Base-by-base conservation (phyloP, 2,113 vertebrate genomes). In the Fulmarus glacialis region DNA sequence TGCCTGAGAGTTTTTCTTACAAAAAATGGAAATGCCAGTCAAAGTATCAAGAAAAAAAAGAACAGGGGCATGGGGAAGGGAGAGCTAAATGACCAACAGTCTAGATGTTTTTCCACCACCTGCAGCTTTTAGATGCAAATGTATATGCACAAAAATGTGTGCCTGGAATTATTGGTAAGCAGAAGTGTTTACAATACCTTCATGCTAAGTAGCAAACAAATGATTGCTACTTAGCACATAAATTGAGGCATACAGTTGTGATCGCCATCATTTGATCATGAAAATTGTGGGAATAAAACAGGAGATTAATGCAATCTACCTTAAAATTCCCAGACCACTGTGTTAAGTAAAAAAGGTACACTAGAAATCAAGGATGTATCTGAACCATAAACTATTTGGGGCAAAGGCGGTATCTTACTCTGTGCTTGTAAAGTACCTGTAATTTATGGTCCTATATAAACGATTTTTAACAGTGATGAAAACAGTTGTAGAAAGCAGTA, bases 391-490 rank as follows among this genome's bases (percentile, higher is more conserved):
- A 93, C 20, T 36, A 48, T 43, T 13, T 52, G 56, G 84, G 64
- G 38, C 56, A 93, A 84, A 91, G 64, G 48, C 4, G 2, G 17
- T 40, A 56, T 70, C 64, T 82, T 70, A 63, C 14, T 58, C 55
- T 1, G 4, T 38, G 72, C 73, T 66, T 63, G 47, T 58, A 86
- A 92, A 88, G 45, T 19, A 30, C 48, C 71, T 88, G 48, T 45
- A 89, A 87, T 94, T 89, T 94, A 95, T 60, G 20, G 60, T 29
- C 40, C 64, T 60, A 64, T 84, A 94, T 30, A 94, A 93, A 85
- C 64, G 59, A 78, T 91, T 94, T 89, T 93, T 93, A 94, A 87
- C 64, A 75, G 63, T 19, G 77, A 84, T 55, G 38, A 87, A 96
- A 95, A 89, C 56, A 93, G 68, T 82, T 87, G 47, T 60, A 87